These are phyloP conservation scores for Drosophila auraria DNA, from an alignment of 1,140 invertebrate genomes.

Conservation along the genomic window DNA sequence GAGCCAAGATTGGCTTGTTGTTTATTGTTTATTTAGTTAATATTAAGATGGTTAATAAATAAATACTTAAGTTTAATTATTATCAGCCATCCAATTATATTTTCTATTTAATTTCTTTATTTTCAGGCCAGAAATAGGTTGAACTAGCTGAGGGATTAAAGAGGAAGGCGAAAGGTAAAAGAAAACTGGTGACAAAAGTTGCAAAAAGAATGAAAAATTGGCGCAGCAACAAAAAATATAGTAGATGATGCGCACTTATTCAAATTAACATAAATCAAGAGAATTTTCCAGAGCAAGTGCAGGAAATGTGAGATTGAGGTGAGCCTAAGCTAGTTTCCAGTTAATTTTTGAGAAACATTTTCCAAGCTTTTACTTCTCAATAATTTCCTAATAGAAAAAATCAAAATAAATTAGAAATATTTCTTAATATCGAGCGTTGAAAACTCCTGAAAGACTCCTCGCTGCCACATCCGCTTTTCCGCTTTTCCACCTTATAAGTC, in stretches of 20 bases:
- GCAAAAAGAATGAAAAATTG: conserved; percentile 40
- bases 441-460: conserved; percentile 5
- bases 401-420: not conserved
- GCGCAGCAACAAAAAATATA: conserved; percentile 48
- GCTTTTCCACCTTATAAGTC: not conserved
- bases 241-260: conserved; percentile 71
- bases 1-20: not conserved
- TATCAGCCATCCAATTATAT: no score
- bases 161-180: not conserved
- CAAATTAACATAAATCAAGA: conserved; percentile 77
- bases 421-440: not conserved
- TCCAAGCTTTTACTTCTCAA: not conserved
- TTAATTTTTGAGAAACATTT: not conserved
- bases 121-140: no score
- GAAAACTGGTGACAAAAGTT: conserved; percentile 12
- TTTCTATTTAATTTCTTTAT: not conserved
- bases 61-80: no score
- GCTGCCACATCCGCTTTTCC: not conserved
- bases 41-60: no score
- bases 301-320: conserved; percentile 37
- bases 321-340: not conserved
- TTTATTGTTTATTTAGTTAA: conserved; percentile 4
- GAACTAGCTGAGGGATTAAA: no score
- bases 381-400: not conserved
- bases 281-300: conserved; percentile 60